Percentiles rank a stretch among this genome's conserved stretches.
Conservation (phyloP, 1,140 invertebrate species). For the Lucilia sericata region DNA sequence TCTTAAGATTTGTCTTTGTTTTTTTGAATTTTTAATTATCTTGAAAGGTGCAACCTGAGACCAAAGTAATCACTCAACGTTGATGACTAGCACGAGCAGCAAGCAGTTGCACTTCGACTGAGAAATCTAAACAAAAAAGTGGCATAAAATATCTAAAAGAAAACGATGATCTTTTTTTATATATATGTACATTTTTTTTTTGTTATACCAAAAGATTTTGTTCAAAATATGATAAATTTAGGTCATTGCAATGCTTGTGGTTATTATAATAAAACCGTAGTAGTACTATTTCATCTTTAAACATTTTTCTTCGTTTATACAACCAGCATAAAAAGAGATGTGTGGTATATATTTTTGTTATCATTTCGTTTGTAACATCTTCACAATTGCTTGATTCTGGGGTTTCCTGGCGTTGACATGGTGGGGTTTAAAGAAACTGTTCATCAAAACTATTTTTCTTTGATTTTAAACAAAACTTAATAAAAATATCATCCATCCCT, state of each 20-base stretch:
- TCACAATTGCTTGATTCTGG: too few relatives aligned
- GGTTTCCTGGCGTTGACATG: too few relatives aligned
- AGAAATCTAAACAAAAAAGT: not conserved
- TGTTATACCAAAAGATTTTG: not conserved
- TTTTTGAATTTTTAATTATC: slow-evolving; percentile 41
- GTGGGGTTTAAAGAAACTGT: too few relatives aligned
- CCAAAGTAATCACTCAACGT: slow-evolving; percentile 40
- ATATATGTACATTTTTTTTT: not conserved
- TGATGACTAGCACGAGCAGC: slow-evolving; percentile 31
- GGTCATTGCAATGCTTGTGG: slow-evolving; percentile 33
- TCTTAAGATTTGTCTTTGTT: slow-evolving; percentile 10
- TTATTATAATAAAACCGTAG: slow-evolving; percentile 23
- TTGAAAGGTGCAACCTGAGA: slow-evolving; percentile 40
- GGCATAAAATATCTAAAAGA: not conserved
- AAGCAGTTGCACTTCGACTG: slow-evolving; percentile 30
- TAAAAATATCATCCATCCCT: too few relatives aligned
- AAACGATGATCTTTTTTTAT: not conserved
- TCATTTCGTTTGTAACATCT: not conserved
- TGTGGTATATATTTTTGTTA: not conserved
- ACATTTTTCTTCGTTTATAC: not conserved
- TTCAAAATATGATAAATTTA: not conserved
- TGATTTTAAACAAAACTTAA: too few relatives aligned
- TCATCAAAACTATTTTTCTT: too few relatives aligned
- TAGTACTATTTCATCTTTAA: not conserved
- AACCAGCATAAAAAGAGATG: too few relatives aligned